Evolutionary conservation across 1,140 invertebrate species (phyloP).

Genomic region (Drosophila miranda): DNA sequence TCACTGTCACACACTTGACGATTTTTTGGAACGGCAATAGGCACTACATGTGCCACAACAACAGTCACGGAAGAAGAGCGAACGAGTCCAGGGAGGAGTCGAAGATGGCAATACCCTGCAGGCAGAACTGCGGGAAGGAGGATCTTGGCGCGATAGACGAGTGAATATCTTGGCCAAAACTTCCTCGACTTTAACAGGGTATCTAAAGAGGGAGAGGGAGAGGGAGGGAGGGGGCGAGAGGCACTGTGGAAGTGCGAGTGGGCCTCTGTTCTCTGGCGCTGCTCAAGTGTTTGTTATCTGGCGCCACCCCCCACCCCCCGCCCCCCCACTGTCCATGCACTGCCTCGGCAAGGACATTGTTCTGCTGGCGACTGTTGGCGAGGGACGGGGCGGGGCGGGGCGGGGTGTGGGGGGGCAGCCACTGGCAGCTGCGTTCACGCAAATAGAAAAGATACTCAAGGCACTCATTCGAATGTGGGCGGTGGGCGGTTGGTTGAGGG

Average conservation of each 20-base stretch:
- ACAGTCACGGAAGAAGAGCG: slow-evolving; percentile 10
- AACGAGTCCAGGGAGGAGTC: too few species aligned
- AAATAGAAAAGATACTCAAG: slow-evolving; percentile 80
- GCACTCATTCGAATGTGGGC: slow-evolving; percentile 63
- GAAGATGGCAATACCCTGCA: slow-evolving; percentile 18
- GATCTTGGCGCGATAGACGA: too few species aligned
- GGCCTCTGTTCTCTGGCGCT: slow-evolving; percentile 41
- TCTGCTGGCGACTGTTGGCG: slow-evolving; percentile 24
- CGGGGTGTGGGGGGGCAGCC: background rate
- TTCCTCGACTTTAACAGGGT: too few species aligned
- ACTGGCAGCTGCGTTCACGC: slow-evolving; percentile 74
- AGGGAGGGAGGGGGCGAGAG: background rate
- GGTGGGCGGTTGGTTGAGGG: background rate
- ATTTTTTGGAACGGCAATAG: slow-evolving; percentile 63
- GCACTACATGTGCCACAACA: slow-evolving; percentile 19
- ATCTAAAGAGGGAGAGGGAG: too few species aligned
- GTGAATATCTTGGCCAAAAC: too few species aligned
- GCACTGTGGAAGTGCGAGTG: background rate
- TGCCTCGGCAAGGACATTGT: slow-evolving; percentile 46
- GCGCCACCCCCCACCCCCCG: slow-evolving; percentile 8
- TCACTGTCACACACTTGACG: slow-evolving; percentile 78
- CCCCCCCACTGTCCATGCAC: slow-evolving; percentile 44
- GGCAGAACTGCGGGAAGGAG: too few species aligned
- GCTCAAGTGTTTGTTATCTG: slow-evolving; percentile 76
- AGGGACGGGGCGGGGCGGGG: slow-evolving; percentile 11